A percentile compares a stretch with the other conserved stretches of the same genome.
These are phyloP conservation scores for Neosalanx taihuensis DNA, from an alignment of 2,797 vertebrate species.

Conservation along the genomic window DNA sequence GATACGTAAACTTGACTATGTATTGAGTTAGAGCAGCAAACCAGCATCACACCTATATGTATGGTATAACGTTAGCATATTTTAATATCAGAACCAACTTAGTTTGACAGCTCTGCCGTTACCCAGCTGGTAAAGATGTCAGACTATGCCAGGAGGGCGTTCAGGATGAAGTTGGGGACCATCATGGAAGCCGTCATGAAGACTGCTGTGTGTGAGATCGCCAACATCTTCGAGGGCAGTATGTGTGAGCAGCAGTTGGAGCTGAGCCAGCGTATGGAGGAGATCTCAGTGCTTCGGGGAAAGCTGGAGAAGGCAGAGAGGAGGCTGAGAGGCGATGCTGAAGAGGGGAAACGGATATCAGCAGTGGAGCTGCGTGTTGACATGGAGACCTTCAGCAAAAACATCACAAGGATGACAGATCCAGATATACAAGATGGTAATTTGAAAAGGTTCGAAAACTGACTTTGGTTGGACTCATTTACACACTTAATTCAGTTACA, in stretches of 20 bases:
- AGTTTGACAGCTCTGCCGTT: neutral
- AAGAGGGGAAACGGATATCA: too few relatives aligned
- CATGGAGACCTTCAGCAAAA: neutral
- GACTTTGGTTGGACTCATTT: neutral
- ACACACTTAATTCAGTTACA: neutral
- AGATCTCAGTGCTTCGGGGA: constrained; percentile 50
- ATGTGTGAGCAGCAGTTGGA: constrained; percentile 53
- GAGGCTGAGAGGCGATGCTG: neutral
- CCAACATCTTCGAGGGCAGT: constrained; percentile 59
- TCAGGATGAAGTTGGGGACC: constrained; percentile 51
- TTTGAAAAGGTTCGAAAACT: neutral
- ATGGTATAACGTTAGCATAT: too few relatives aligned
- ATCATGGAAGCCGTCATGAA: constrained; percentile 56
- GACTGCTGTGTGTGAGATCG: constrained; percentile 54
- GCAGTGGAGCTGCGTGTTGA: neutral
- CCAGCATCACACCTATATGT: too few relatives aligned
- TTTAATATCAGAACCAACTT: neutral
- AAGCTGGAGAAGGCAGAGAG: constrained; percentile 55
- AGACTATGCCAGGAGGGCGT: constrained; percentile 38
- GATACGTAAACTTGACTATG: too few relatives aligned
- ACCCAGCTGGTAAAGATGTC: constrained; percentile 43
- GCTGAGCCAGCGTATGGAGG: constrained; percentile 52
- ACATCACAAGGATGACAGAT: neutral
- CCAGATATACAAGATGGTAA: constrained; percentile 6
- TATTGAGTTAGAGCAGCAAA: too few relatives aligned